Conservation (phyloP, 2,113 vertebrate genomes). For the Caranx ignobilis region DNA sequence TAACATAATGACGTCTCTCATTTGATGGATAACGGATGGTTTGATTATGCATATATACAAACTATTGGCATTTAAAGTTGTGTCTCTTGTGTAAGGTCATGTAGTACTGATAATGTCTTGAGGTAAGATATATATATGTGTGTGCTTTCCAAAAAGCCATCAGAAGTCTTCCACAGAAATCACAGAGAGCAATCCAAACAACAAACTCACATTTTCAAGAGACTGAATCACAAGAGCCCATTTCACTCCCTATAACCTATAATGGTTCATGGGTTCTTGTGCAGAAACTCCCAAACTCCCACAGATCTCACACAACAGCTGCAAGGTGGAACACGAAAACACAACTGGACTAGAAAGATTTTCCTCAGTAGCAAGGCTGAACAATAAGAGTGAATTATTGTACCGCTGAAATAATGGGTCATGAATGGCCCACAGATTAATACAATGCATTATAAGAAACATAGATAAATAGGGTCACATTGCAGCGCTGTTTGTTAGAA, state of each 20-base stretch:
- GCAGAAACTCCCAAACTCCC: conserved; percentile 62
- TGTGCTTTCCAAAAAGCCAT: conserved; percentile 20
- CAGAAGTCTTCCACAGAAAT: conserved; percentile 47
- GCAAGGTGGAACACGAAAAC: conserved; percentile 53
- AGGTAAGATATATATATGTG: conserved; percentile 1
- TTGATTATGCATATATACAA: neutral
- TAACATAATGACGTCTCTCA: conserved; percentile 7
- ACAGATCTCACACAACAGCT: conserved; percentile 57
- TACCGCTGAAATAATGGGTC: conserved; percentile 76
- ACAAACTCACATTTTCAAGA: conserved; percentile 55
- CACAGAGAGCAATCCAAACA: conserved; percentile 47
- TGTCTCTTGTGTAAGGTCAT: conserved; percentile 6
- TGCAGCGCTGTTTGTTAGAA: conserved; percentile 86
- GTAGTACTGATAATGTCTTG: conserved; percentile 9
- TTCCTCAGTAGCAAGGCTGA: conserved; percentile 65
- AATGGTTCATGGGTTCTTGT: conserved; percentile 67
- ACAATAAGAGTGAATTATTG: conserved; percentile 83
- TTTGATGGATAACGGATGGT: conserved; percentile 10
- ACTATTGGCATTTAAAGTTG: conserved; percentile 12
- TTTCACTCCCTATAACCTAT: conserved; percentile 77
- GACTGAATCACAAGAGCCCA: conserved; percentile 56
- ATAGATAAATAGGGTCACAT: conserved; percentile 88
- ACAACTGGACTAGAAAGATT: conserved; percentile 74
- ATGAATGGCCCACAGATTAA: conserved; percentile 86
- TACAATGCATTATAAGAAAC: conserved; percentile 85